Conservation (phyloP, 1,140 invertebrate genomes). For the Leptinotarsa defecta region DNA sequence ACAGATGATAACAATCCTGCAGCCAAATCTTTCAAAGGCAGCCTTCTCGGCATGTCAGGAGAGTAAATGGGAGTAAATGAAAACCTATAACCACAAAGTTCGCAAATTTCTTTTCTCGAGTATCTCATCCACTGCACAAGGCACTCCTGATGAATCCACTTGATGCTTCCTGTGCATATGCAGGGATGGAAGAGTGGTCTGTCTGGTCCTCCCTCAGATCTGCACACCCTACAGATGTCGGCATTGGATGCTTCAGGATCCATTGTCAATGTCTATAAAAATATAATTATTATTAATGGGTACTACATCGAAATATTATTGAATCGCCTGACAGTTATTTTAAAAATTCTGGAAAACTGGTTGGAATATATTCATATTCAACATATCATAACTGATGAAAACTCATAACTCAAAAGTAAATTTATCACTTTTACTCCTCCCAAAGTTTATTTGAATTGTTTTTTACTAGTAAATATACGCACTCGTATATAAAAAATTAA, state of each 20-base stretch:
- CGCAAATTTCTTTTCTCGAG: constrained; percentile 98
- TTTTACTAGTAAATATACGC: too few relatives aligned
- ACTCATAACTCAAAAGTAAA: too few relatives aligned
- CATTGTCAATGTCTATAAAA: constrained; percentile 28
- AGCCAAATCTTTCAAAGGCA: constrained; percentile 84
- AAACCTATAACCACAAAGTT: constrained; percentile 96
- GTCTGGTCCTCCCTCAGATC: constrained; percentile 86
- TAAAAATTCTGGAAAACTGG: too few relatives aligned
- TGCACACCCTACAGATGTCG: constrained; percentile 97
- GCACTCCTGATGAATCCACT: constrained; percentile 97
- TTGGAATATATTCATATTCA: too few relatives aligned
- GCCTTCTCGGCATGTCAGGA: constrained; percentile 95
- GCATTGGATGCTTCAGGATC: constrained; percentile 53
- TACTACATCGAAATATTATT: too few relatives aligned
- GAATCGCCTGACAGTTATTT: too few relatives aligned
- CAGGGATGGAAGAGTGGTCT: constrained; percentile 87
- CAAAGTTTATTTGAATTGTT: too few relatives aligned
- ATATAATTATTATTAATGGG: too few relatives aligned
- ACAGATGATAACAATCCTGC: constrained; percentile 88
- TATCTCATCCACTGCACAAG: constrained; percentile 91
- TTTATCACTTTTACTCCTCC: too few relatives aligned
- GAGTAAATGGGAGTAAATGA: constrained; percentile 99
- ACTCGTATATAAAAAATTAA: too few relatives aligned
- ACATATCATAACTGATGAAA: too few relatives aligned
- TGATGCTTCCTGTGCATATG: constrained; percentile 98